Conservation (phyloP, 2,888 invertebrate species). For the Thalpophila matura region DNA sequence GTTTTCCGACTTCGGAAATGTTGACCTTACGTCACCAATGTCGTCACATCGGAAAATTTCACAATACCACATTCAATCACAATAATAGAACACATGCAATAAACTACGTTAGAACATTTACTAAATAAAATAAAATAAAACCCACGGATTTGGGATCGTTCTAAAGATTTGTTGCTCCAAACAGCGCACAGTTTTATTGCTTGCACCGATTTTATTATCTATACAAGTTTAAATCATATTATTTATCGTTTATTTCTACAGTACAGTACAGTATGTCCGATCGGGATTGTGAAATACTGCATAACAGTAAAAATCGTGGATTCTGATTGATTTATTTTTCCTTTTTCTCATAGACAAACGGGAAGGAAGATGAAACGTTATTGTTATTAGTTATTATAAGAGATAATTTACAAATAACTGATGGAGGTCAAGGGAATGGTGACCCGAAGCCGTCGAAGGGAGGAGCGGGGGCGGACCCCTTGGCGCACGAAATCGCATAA, state of each 20-base stretch:
- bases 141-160: slow-evolving; percentile 32
- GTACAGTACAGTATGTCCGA: slow-evolving; percentile 31
- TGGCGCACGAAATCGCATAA: too few relatives aligned
- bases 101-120: slow-evolving; percentile 43
- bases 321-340: too few relatives aligned
- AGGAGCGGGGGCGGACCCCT: too few relatives aligned
- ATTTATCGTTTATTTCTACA: slow-evolving; percentile 37
- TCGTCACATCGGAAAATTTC: slow-evolving; percentile 5
- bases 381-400: too few relatives aligned
- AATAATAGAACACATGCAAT: slow-evolving; percentile 40
- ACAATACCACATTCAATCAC: slow-evolving; percentile 45
- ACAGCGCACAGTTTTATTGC: slow-evolving; percentile 59
- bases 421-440: too few relatives aligned
- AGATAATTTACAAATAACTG: too few relatives aligned
- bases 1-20: too few relatives aligned
- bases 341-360: too few relatives aligned
- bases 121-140: slow-evolving; percentile 47
- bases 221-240: slow-evolving; percentile 58
- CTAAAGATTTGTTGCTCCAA: slow-evolving; percentile 59
- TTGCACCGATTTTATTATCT: slow-evolving; percentile 63
- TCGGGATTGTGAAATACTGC: slow-evolving; percentile 10
- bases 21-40: slow-evolving; percentile 30
- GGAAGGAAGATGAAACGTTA: too few relatives aligned
- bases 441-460: too few relatives aligned
- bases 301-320: neutral